These are phyloP conservation scores for Phocoena sinus DNA, from an alignment of 2,113 vertebrate genomes.

Conservation along the genomic window DNA sequence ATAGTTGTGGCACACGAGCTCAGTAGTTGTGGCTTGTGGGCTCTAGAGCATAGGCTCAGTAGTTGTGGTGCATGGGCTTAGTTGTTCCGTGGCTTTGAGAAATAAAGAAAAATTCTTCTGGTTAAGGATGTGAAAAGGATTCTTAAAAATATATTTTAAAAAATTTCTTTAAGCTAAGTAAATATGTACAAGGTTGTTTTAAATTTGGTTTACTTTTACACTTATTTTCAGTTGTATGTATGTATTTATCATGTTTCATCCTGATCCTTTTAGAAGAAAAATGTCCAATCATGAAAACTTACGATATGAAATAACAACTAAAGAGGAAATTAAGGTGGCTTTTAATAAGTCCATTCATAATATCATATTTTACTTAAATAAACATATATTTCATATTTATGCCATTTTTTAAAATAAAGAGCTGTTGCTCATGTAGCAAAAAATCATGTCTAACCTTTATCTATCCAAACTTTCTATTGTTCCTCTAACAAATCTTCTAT, in stretches of 20 bases:
- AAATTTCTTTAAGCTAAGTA: background rate
- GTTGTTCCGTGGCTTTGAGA: fast-evolving
- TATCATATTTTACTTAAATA: background rate
- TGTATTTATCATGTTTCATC: background rate
- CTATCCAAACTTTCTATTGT: background rate
- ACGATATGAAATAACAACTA: background rate
- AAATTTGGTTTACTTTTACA: background rate
- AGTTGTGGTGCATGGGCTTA: too few species aligned
- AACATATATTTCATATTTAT: background rate
- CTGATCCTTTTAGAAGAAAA: background rate
- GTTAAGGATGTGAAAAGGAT: background rate
- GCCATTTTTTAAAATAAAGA: background rate
- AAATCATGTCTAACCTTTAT: background rate
- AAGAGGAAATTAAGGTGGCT: background rate
- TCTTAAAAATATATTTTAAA: background rate
- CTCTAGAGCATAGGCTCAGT: too few species aligned
- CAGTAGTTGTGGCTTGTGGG: too few species aligned
- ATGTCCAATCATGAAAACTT: background rate
- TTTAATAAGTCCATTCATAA: background rate
- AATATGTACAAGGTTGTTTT: background rate
- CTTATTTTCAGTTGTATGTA: background rate
- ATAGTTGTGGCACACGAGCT: too few species aligned
- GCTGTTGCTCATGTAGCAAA: background rate
- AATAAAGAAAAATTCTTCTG: background rate
- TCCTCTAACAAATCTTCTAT: background rate